phyloP scores from a whole-genome alignment of 2,888 invertebrate genomes.

The Drosophila rellima region DNA sequence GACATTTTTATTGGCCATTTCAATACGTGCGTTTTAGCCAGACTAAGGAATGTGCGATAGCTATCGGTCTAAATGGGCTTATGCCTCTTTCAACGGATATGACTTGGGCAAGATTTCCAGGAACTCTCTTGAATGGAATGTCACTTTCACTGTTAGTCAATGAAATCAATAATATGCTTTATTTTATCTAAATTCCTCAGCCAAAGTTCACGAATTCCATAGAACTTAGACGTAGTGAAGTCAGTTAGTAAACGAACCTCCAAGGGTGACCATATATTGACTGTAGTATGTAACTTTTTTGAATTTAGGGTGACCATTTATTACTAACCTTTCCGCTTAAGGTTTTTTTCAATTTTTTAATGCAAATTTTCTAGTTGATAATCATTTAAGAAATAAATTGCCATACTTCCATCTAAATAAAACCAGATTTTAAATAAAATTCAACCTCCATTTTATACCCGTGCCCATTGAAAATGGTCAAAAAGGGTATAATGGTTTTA shows the following conservation, averaged over 20 bases:
- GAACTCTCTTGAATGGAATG: background rate
- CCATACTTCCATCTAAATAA: too few species aligned
- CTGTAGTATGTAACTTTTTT: too few species aligned
- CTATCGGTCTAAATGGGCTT: background rate
- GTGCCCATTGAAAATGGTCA: too few species aligned
- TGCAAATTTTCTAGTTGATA: background rate
- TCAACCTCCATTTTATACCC: too few species aligned
- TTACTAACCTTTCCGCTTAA: too few species aligned
- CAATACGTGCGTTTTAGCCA: background rate
- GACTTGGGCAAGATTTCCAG: background rate
- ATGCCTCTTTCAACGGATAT: conserved; percentile 13
- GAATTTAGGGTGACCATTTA: background rate
- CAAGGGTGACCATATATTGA: background rate
- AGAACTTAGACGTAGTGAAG: background rate
- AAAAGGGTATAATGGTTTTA: too few species aligned
- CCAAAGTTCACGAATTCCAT: background rate
- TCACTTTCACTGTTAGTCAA: background rate
- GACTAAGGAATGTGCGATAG: conserved; percentile 42
- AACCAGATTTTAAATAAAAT: background rate
- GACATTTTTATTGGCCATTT: conserved; percentile 36
- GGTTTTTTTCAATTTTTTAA: too few species aligned
- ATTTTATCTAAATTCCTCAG: conserved; percentile 3
- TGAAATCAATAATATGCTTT: background rate
- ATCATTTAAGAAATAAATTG: background rate
- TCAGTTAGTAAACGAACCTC: background rate